These are phyloP conservation scores for Typhlichthys eigenmanni DNA, from an alignment of 2,797 vertebrate genomes.

Conservation along the genomic window DNA sequence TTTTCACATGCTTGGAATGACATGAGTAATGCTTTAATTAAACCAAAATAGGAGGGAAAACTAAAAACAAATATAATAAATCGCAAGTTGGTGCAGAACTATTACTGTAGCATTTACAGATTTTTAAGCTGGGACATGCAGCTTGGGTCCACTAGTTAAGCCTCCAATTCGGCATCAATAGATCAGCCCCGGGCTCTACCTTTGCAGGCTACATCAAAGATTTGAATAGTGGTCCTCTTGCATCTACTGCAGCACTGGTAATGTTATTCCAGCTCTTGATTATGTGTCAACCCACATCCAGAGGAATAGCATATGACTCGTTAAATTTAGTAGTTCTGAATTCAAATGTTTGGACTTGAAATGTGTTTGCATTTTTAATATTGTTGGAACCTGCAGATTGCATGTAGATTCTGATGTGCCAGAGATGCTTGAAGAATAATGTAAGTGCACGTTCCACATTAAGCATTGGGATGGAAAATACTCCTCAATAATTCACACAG, in stretches of 20 bases:
- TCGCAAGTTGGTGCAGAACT: neutral
- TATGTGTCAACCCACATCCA: slow-evolving; percentile 9
- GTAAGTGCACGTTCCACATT: slow-evolving; percentile 31
- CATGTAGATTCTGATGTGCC: neutral
- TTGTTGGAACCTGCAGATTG: slow-evolving; percentile 15
- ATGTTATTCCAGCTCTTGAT: neutral
- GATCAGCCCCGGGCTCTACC: neutral
- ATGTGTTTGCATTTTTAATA: neutral
- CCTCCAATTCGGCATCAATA: no score
- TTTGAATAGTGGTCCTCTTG: neutral
- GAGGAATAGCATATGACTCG: slow-evolving; percentile 27
- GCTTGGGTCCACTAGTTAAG: neutral
- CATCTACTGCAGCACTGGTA: slow-evolving; percentile 4
- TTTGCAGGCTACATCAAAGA: neutral
- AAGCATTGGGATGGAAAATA: slow-evolving; percentile 35
- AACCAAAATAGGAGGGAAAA: neutral
- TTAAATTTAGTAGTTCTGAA: slow-evolving; percentile 35
- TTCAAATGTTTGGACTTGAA: slow-evolving; percentile 16
- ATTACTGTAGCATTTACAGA: no score
- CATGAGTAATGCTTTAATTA: no score
- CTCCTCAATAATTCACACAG: slow-evolving; percentile 39
- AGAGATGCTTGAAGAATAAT: slow-evolving; percentile 17
- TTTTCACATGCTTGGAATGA: no score
- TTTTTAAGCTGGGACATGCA: no score
- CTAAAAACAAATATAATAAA: neutral